Evolutionary conservation across 2,113 vertebrate genomes (phyloP), one percentile per base, ranked within the genome.

Genomic region (Brienomyrus longianalis): DNA sequence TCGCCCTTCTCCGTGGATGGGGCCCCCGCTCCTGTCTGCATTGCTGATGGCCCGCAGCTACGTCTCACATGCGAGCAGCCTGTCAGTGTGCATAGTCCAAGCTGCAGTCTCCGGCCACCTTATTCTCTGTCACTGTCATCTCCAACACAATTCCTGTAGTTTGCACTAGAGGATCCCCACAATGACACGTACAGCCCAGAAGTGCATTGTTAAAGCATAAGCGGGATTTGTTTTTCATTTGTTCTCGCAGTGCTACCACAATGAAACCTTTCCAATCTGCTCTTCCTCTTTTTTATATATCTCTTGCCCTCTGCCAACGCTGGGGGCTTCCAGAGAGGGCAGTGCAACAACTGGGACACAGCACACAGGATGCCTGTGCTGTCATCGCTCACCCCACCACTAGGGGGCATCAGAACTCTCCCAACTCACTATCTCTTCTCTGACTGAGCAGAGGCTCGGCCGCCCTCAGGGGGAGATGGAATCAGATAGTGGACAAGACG

Each of bases 391-490:
- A 86, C 35, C 70, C 5, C 56, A 70, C 91, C 92, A 90, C 89
- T 89, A 91, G 91, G 39, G 70, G 92, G 77, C 91, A 88, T 91
- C 80, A 59, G 66, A 77, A 52, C 89, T 56, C 74, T 89, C 88
- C 50, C 21, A 39, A 15, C 70, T 39, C 13, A 77, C 13, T 77
- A 17, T 15, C 31, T 74, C 31, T 74, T 35, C 11, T 35, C 13
- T 74, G 70, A 35, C 70, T 88, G 83, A 35, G 13, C 21, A 39
- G 77, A 47, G 50, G 56, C 47, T 51, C 45, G 13, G 19, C 52
- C 51, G 56, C 59, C 70, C 48, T 39, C 52, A 92, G 95, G 93
- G 62, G 91, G 94, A 94, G 94, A 93, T 94, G 94, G 89, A 91
- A 90, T 62, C 77, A 91, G 91, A 87, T 89, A 89, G 92, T 94